Conservation (phyloP, 2,888 invertebrate genomes). For the Branchinecta sandiegonensis region DNA sequence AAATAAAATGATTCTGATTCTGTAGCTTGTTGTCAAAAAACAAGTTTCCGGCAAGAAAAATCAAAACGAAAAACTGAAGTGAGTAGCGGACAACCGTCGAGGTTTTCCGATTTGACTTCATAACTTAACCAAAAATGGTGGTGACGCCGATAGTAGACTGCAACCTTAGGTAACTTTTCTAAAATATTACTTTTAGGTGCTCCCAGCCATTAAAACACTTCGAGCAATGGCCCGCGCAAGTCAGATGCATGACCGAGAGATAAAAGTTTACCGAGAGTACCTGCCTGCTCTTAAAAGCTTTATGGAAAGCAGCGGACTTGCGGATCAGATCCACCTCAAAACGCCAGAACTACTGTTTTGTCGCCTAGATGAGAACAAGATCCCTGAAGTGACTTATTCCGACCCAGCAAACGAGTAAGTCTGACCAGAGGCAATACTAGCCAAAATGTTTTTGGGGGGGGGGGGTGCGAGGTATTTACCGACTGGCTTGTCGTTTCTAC, state of each 20-base stretch:
- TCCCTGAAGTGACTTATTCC: background rate
- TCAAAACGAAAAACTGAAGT: too few species aligned
- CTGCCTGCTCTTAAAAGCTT: background rate
- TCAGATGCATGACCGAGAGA: conserved; percentile 2
- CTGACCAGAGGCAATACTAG: background rate
- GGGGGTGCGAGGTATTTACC: too few species aligned
- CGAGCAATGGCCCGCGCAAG: background rate
- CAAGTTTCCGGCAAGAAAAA: too few species aligned
- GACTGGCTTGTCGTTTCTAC: too few species aligned
- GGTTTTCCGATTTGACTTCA: too few species aligned
- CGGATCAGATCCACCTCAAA: background rate
- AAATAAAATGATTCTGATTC: too few species aligned
- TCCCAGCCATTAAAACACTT: background rate
- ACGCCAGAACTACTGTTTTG: background rate
- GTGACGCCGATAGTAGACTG: too few species aligned
- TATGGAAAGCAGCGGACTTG: background rate
- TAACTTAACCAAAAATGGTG: too few species aligned
- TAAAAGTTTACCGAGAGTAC: background rate
- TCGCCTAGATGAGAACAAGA: background rate
- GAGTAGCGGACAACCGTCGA: too few species aligned
- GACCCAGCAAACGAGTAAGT: conserved; percentile 6
- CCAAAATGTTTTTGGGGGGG: too few species aligned
- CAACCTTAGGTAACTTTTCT: too few species aligned
- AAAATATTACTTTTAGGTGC: background rate
- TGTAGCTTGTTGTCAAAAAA: too few species aligned